phyloP scores from a whole-genome alignment of 2,113 vertebrate species.

The Oryzias celebensis region DNA sequence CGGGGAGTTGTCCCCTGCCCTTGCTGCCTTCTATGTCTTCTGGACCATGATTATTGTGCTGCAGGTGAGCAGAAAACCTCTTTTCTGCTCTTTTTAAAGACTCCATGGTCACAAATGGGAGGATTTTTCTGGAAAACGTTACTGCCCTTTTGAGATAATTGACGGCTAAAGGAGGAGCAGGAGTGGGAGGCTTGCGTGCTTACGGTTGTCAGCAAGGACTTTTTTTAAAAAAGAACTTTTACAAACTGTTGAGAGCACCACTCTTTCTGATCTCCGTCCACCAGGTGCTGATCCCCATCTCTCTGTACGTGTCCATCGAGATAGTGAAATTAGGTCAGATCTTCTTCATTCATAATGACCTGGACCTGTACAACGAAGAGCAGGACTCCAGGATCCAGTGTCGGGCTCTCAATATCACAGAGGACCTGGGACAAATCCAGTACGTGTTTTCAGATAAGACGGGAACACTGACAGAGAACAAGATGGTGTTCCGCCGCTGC shows the following conservation, averaged over 20 bases:
- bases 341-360: slow-evolving; percentile 92
- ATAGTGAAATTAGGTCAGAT: slow-evolving; percentile 93
- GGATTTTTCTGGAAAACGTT: too few species aligned
- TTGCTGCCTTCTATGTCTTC: slow-evolving; percentile 91
- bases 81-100: too few species aligned
- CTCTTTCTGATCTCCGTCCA: slow-evolving; percentile 15
- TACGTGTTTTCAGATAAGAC: slow-evolving; percentile 97
- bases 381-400: slow-evolving; percentile 86
- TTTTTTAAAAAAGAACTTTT: too few species aligned
- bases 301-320: slow-evolving; percentile 96
- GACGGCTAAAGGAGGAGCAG: too few species aligned
- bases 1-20: slow-evolving; percentile 58
- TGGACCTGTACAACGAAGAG: slow-evolving; percentile 86
- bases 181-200: too few species aligned
- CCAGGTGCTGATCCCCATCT: slow-evolving; percentile 95
- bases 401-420: slow-evolving; percentile 90
- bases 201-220: too few species aligned
- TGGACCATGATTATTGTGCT: slow-evolving; percentile 98
- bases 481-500: slow-evolving; percentile 95
- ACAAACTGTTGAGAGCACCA: background rate
- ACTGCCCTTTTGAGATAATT: too few species aligned
- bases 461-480: slow-evolving; percentile 95
- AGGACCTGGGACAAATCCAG: slow-evolving; percentile 93
- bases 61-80: slow-evolving; percentile 79
- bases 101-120: too few species aligned